Evolutionary conservation across 2,888 invertebrate species (phyloP).

Genomic region (Ametastegia equiseti): DNA sequence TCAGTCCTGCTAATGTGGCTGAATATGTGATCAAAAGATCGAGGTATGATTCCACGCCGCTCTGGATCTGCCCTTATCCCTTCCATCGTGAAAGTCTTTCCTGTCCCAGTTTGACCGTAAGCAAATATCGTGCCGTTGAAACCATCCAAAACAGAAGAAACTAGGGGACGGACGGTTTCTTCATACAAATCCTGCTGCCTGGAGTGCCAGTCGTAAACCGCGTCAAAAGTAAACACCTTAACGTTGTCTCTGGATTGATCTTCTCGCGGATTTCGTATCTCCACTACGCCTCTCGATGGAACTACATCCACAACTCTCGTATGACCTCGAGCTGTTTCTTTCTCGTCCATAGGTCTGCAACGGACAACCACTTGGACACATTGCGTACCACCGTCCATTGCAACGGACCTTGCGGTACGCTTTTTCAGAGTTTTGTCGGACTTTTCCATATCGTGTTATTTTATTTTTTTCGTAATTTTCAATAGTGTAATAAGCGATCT

Average conservation of each 20-base stretch:
- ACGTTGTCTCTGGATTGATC: constrained; percentile 84
- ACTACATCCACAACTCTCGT: constrained; percentile 90
- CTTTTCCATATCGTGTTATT: constrained; percentile 40
- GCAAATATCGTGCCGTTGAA: constrained; percentile 99
- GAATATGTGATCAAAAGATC: constrained; percentile 98
- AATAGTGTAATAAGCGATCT: background rate
- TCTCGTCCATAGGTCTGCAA: constrained; percentile 95
- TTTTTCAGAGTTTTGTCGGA: constrained; percentile 56
- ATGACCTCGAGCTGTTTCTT: constrained; percentile 87
- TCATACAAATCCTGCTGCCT: constrained; percentile 96
- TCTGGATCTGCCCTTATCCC: constrained; percentile 83
- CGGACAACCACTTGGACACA: constrained; percentile 98
- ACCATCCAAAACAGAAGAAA: constrained; percentile 96
- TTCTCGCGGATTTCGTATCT: constrained; percentile 91
- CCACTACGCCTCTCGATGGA: constrained; percentile 92
- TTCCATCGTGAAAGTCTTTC: constrained; percentile 88
- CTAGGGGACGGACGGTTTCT: constrained; percentile 96
- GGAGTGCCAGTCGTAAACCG: constrained; percentile 95
- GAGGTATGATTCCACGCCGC: constrained; percentile 93
- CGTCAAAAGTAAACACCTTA: constrained; percentile 98
- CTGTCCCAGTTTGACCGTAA: constrained; percentile 99
- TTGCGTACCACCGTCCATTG: constrained; percentile 75
- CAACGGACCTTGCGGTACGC: constrained; percentile 58
- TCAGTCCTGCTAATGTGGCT: constrained; percentile 93
- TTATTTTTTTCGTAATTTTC: background rate